Evolutionary conservation across 2,113 vertebrate species (phyloP).

Genomic region (Vidua macroura): DNA sequence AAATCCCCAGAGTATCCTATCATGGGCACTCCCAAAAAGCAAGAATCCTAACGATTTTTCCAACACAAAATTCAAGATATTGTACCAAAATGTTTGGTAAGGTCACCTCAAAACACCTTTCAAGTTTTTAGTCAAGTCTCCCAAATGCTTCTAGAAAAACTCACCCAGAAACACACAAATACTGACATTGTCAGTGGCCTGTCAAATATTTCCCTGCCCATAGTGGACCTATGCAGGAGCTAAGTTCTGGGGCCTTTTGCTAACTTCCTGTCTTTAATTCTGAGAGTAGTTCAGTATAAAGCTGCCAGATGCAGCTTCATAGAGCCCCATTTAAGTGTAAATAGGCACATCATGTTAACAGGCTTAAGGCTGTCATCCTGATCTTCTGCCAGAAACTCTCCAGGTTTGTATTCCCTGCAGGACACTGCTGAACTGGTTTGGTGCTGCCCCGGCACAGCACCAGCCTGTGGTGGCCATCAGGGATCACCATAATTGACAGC

Average conservation of each 20-base stretch:
- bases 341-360: not conserved
- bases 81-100: not conserved
- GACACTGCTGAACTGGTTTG: not conserved
- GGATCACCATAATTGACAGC: not conserved
- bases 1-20: not conserved
- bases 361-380: not conserved
- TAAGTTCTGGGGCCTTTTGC: not conserved
- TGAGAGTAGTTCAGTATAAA: not conserved
- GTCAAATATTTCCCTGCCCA: not conserved
- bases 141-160: not conserved
- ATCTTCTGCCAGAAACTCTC: not conserved
- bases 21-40: not conserved
- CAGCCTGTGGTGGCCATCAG: not conserved
- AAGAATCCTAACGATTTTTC: not conserved
- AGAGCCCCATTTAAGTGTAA: not conserved
- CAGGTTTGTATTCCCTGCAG: not conserved
- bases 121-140: not conserved
- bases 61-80: not conserved
- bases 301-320: not conserved
- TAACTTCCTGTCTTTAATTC: not conserved
- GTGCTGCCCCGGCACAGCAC: not conserved
- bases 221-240: fast-evolving
- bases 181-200: fast-evolving
- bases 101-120: not conserved
- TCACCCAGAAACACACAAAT: not conserved